phyloP scores from a whole-genome alignment of 2,113 vertebrate genomes.

The Dasyurus viverrinus region DNA sequence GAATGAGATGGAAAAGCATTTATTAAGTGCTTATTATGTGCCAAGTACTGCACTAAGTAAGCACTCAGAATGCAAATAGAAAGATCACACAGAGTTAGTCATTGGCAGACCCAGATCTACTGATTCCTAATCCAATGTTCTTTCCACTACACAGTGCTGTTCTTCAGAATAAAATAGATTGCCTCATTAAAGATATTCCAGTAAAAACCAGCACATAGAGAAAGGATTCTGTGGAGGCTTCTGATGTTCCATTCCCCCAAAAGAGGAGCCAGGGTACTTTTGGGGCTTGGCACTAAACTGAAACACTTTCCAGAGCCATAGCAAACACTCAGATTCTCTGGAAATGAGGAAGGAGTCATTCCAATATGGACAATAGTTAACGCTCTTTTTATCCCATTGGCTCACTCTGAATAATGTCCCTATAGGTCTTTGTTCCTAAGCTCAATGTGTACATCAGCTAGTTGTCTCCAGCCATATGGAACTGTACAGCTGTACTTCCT shows the following conservation, averaged over 20 bases:
- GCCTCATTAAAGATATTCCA: background rate
- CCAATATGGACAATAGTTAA: background rate
- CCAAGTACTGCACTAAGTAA: background rate
- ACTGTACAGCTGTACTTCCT: background rate
- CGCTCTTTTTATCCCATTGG: background rate
- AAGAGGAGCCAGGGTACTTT: background rate
- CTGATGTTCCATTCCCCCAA: background rate
- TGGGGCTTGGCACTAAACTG: background rate
- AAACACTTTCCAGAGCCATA: background rate
- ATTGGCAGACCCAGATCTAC: background rate
- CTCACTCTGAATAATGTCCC: background rate
- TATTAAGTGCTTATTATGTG: background rate
- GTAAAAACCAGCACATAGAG: background rate
- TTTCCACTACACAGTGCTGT: background rate
- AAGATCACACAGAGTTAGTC: background rate
- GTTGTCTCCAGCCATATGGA: background rate
- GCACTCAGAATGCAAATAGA: background rate
- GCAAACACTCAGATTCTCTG: background rate
- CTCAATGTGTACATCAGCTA: background rate
- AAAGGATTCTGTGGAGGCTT: background rate
- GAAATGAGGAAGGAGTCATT: background rate
- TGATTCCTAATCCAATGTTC: background rate
- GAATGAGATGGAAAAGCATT: background rate
- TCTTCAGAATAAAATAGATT: background rate
- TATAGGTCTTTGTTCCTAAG: background rate